phyloP scores from a whole-genome alignment of 2,113 vertebrate genomes.

The Saguinus imperator region DNA sequence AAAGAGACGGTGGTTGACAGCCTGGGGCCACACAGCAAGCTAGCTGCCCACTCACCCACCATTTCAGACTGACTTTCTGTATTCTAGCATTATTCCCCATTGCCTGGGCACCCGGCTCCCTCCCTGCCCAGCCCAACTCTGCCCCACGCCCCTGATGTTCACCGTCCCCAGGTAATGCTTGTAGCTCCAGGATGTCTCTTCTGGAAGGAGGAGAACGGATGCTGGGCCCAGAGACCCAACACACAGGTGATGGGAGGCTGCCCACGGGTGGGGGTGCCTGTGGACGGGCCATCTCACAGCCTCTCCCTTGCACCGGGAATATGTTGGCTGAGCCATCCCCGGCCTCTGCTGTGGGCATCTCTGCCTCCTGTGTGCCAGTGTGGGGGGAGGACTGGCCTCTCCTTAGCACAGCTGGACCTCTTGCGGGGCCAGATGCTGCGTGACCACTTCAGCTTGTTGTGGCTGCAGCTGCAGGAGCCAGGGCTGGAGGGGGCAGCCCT shows the following conservation, averaged over 20 bases:
- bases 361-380: accelerated
- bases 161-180: neutral
- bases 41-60: neutral
- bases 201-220: too few relatives aligned
- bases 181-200: neutral
- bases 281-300: neutral
- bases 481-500: neutral
- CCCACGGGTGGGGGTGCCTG: accelerated
- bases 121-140: neutral
- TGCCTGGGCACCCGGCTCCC: neutral
- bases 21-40: neutral
- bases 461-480: neutral
- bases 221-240: neutral
- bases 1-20: neutral
- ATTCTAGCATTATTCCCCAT: neutral
- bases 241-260: accelerated
- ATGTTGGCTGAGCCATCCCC: too few relatives aligned
- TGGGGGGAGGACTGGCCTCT: neutral
- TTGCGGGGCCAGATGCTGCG: neutral
- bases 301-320: neutral
- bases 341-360: neutral
- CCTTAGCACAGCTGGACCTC: neutral
- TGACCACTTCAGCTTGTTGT: neutral
- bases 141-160: too few relatives aligned
- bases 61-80: neutral